A percentile compares a stretch with the other conserved stretches of the same genome.
Evolutionary conservation across 2,888 invertebrate genomes (phyloP).

Genomic region (Chaitophorus viminalis): DNA sequence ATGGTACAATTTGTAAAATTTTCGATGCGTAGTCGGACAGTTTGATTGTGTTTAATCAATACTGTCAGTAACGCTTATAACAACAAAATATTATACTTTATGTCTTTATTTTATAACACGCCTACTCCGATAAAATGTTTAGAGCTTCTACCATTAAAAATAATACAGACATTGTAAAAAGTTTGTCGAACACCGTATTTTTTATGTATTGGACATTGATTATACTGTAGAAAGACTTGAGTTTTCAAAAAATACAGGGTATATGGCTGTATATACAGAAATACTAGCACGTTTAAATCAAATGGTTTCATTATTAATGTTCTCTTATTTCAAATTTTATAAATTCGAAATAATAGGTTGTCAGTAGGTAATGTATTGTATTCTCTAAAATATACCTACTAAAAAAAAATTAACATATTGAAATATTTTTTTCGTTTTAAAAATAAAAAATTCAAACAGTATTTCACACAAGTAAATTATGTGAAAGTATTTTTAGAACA

Average conservation of each 20-base stretch:
- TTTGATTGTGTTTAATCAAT: conserved; percentile 12
- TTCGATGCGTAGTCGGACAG: conserved; percentile 29
- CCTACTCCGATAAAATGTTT: background rate
- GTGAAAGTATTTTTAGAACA: no score
- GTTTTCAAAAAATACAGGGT: no score
- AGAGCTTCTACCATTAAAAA: background rate
- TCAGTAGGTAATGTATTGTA: no score
- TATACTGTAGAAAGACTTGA: no score
- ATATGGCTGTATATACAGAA: no score
- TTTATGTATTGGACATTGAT: background rate
- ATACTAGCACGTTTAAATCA: background rate
- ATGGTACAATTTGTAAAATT: background rate
- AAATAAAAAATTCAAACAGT: no score
- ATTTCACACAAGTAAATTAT: no score
- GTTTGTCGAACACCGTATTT: background rate
- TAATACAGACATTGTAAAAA: background rate
- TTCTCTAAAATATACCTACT: no score
- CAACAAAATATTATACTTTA: background rate
- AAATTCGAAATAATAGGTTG: no score
- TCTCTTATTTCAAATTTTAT: background rate
- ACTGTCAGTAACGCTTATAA: background rate
- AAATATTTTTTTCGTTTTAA: no score
- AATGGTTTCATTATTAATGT: background rate
- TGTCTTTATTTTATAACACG: background rate
- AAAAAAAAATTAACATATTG: no score